Percentiles rank a stretch among this genome's conserved stretches.
These are phyloP conservation scores for Scleropages formosus DNA, from an alignment of 2,797 vertebrate species.

Conservation along the genomic window DNA sequence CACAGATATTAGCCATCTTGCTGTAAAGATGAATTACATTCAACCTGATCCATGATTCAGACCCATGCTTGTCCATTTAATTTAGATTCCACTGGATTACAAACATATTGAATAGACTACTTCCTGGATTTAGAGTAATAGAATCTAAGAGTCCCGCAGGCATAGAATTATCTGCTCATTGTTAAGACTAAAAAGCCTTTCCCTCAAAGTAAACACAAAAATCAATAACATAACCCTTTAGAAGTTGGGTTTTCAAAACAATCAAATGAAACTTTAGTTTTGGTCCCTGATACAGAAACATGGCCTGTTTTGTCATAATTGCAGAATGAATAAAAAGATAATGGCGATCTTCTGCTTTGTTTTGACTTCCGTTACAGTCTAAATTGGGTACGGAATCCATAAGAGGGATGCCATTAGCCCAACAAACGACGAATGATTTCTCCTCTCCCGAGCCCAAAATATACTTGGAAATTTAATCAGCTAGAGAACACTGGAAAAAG, in stretches of 20 bases:
- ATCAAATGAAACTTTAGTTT: slow-evolving; percentile 59
- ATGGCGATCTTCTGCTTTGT: slow-evolving; percentile 40
- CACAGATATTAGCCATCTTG: slow-evolving; percentile 7
- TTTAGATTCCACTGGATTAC: slow-evolving; percentile 41
- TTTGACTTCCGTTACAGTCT: slow-evolving; percentile 49
- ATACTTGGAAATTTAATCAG: slow-evolving; percentile 62
- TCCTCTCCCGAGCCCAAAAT: slow-evolving; percentile 27
- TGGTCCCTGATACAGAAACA: slow-evolving; percentile 32
- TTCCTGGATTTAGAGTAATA: slow-evolving; percentile 54
- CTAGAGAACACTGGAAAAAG: slow-evolving; percentile 47
- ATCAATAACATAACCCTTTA: slow-evolving; percentile 52
- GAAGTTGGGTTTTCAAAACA: slow-evolving; percentile 49
- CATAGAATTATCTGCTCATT: slow-evolving; percentile 57
- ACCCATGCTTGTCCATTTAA: slow-evolving; percentile 45
- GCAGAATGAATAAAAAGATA: slow-evolving; percentile 44
- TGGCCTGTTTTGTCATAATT: slow-evolving; percentile 39
- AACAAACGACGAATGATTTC: slow-evolving; percentile 30
- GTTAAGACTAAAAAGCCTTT: slow-evolving; percentile 44
- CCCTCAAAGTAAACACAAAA: slow-evolving; percentile 46
- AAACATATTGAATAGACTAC: slow-evolving; percentile 48
- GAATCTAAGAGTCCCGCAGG: slow-evolving; percentile 57
- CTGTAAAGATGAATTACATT: not conserved
- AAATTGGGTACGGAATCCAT: slow-evolving; percentile 50
- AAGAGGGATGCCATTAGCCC: not conserved
- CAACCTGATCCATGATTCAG: slow-evolving; percentile 51